Evolutionary conservation across 2,797 vertebrate genomes (phyloP), one percentile per base, ranked within the genome.

Genomic region (Periophthalmus magnuspinnatus): DNA sequence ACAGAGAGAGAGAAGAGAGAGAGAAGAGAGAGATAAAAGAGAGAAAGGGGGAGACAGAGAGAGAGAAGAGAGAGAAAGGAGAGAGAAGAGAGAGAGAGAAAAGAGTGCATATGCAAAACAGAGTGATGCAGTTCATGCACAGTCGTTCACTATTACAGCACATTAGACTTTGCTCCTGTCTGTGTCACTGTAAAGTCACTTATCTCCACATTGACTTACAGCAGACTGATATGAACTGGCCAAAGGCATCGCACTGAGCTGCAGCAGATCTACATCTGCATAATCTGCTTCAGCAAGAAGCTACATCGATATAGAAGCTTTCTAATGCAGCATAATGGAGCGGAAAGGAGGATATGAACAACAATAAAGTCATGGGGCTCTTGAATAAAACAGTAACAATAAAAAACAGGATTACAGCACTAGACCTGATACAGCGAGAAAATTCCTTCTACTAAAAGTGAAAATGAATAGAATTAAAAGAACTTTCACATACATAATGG

Each of bases 161-260:
- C 41, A 28, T 48, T 58, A 88, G 89, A 92, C 86, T 89, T 89
- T 90, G 90, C 81, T 74, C 87, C 74, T 56, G 75, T 74, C 70
- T 58, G 0, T 82, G 81, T 70, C 79, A 76, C 76, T 70, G 62
- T 71, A 36, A 38, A 38, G 36, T 41, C 1, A 28, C 79, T 83
- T 86, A 87, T 89, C 87, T 78, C 36, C 9, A 32, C 28, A 36
- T 70, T 66, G 38, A 64, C 66, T 34, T 8, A 36, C 33, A 34
- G 24, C 5, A 56, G 14, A 9, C 58, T 9, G 32, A 6, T 57
- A 32, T 32, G 14, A 24, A 57, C 8, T 13, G 50, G 19, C 50
- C 50, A n/a, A 21, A 21, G 52, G 21, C 21, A 3, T 3, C 28
- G 55, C 16, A 5, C 21, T 57, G 50, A 2, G 57, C 55, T 55